These are phyloP conservation scores for Zosterops hypoxanthus DNA, from an alignment of 2,113 vertebrate genomes.

Conservation along the genomic window DNA sequence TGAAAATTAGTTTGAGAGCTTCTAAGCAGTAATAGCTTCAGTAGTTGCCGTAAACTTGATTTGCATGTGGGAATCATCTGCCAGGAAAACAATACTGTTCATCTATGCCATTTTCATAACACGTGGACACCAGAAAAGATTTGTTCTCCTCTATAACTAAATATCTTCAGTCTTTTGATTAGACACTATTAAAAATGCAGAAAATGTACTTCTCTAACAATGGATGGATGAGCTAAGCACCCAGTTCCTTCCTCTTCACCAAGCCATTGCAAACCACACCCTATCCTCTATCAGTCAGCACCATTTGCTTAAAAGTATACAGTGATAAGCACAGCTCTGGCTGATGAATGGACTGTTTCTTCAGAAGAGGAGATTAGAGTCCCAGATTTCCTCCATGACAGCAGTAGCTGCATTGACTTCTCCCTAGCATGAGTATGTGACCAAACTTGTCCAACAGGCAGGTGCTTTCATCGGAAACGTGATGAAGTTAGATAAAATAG, in stretches of 20 bases:
- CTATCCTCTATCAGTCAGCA: constrained; percentile 4
- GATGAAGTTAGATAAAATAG: background rate
- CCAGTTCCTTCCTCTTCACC: constrained; percentile 42
- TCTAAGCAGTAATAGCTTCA: background rate
- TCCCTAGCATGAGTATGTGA: background rate
- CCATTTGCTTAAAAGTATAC: background rate
- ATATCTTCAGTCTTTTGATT: background rate
- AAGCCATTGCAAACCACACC: constrained; percentile 41
- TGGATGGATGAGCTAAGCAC: constrained; percentile 45
- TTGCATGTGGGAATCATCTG: background rate
- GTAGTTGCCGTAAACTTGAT: background rate
- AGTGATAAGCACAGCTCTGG: constrained; percentile 22
- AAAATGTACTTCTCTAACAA: background rate
- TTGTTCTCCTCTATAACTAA: background rate
- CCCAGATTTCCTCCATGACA: background rate
- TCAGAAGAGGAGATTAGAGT: background rate
- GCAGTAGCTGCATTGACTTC: constrained; percentile 1
- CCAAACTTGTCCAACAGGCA: background rate
- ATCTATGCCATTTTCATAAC: background rate
- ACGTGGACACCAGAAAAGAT: background rate
- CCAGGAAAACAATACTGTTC: background rate
- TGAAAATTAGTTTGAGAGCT: background rate
- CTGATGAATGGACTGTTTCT: constrained; percentile 39
- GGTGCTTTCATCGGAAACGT: background rate
- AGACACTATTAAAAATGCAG: background rate